Base-by-base conservation (phyloP, 2,888 invertebrate species). In the Agrochola litura region DNA sequence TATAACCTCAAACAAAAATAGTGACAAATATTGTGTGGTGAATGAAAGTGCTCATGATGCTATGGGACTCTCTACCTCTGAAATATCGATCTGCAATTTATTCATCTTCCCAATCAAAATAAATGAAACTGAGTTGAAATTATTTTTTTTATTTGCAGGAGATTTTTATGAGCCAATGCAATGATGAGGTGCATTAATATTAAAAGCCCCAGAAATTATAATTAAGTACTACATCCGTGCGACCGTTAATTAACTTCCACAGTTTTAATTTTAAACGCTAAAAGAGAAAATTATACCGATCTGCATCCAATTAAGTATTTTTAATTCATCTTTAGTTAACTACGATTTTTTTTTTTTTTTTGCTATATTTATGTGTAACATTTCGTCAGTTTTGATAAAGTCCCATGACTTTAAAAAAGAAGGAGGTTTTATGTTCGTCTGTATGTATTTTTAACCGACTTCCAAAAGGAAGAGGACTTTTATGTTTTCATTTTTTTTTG, bases 221-320 rank as follows among this genome's bases (percentile, higher is more conserved):
- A 58, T 76, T 9, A 49, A 41, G 22, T 14, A 6, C 16, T 8
- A 12, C 30, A 61, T 61, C n/a, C 43, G 3, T 78, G 22, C 37
- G 8, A 41, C 56, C 54, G 46, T 66, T 79, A 79, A 49, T 77
- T 79, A 76, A 49, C 46, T 22, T 2, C 8, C 22, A 22, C n/a
- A 49, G 46, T 66, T 46, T 46, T 37, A 54, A 76, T 77, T 46
- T 73, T 46, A 37, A 54, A 14, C 6, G 30, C 16, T 8, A 16
- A 25, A 69, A 74, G 76, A 65, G 54, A 56, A 54, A 25, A 37
- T 77, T 37, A 19, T 37, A 25, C 1, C 77, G 10, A 16, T 64
- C 43, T 76, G 54, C 77, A 54, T 37, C 64, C 65, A 64, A 64
- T 64, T 56, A n/a, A n/a, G n/a, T n/a, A 77, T 22, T 77, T 61